Evolutionary conservation across 2,888 invertebrate genomes (phyloP), one percentile per base, ranked within the genome.

Genomic region (Timandra comae): DNA sequence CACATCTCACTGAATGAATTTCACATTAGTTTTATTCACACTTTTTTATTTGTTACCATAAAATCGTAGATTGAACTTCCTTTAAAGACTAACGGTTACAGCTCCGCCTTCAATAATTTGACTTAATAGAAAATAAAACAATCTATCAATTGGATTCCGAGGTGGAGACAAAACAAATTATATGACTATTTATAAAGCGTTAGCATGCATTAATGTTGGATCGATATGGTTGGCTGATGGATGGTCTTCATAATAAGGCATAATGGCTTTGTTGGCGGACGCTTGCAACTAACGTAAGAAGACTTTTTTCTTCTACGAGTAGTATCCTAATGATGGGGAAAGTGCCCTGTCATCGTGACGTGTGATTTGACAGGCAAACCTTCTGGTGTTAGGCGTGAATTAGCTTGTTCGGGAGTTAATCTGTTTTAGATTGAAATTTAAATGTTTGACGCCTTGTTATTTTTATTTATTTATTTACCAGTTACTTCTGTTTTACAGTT

Each of bases 151-250:
- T 69, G 65, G 63, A 63, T 64, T 41, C 65, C 67, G 61, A 81
- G 79, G 78, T 78, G 76, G 77, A 85, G 81, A 84, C 82, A 82
- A 77, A 77, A 82, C 80, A 79, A 82, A 84, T 85, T 84, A 84
- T 78, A 75, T 79, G 81, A 75, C 81, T 84, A 81, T 84, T 84
- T 82, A 82, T 82, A 76, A 82, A 78, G 72, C 85, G 81, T 85
- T 82, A 82, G 74, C 72, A 80, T 80, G 75, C 77, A 75, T 81
- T 85, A 81, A 84, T 79, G 77, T 74, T 68, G 63, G 78, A 79
- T 84, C 82, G 78, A 84, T 82, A 81, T 78, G 76, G 68, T 66
- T 68, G 63, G 56, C 79, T 84, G 85, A 85, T 85, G 78, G 78
- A 85, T 85, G 78, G 67, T 72, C 67, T 67, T 68, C 76, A 75